These are phyloP conservation scores for Pantherophis vulpinus DNA, from an alignment of 2,797 vertebrate genomes.

Conservation along the genomic window DNA sequence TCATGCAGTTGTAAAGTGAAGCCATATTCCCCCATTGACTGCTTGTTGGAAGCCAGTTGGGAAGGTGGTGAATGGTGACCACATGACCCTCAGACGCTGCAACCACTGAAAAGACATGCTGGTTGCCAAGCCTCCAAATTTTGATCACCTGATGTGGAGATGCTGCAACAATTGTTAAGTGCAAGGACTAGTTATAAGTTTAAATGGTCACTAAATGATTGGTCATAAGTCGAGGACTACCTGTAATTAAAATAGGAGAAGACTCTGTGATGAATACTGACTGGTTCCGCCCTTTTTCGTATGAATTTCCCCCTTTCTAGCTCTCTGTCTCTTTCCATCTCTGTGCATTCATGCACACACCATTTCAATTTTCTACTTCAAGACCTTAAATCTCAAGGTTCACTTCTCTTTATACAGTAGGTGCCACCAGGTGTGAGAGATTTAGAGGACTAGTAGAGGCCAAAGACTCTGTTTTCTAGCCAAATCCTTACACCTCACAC, in stretches of 20 bases:
- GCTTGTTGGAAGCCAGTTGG: not conserved
- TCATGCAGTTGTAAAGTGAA: too few species aligned
- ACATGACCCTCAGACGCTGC: too few species aligned
- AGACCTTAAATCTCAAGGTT: not conserved
- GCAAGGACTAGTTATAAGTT: not conserved
- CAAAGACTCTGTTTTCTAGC: rapidly evolving
- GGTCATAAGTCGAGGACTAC: not conserved
- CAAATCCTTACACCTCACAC: not conserved
- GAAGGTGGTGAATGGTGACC: too few species aligned
- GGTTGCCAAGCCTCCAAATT: not conserved
- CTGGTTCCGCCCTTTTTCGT: not conserved
- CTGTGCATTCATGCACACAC: not conserved
- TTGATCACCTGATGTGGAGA: not conserved
- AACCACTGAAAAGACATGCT: not conserved
- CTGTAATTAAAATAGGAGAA: not conserved
- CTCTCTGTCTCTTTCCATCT: not conserved
- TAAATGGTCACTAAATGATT: not conserved
- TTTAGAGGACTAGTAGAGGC: not conserved
- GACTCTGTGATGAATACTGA: not conserved
- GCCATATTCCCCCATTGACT: too few species aligned
- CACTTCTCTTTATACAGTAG: rapidly evolving
- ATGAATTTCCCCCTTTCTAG: not conserved
- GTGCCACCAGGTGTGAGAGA: not conserved
- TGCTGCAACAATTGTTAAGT: not conserved
- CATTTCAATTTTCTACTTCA: not conserved